A percentile compares a stretch with the other conserved stretches of the same genome.
Evolutionary conservation across 2,888 invertebrate species (phyloP).

Genomic region (Cephus pygmeus): DNA sequence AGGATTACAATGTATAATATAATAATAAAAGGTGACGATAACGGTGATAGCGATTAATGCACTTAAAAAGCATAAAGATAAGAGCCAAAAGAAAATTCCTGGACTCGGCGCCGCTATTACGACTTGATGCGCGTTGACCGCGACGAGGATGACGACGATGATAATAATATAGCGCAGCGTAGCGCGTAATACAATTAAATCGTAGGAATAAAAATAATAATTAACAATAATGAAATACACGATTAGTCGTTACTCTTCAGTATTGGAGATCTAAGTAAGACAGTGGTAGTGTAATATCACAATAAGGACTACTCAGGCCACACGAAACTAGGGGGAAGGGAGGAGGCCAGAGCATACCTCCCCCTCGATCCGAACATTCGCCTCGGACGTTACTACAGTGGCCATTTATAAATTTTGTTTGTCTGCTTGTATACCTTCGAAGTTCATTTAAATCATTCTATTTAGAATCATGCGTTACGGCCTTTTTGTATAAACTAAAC

Average conservation of each 20-base stretch:
- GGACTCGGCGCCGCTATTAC: too few relatives aligned
- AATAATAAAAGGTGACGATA: constrained; percentile 3
- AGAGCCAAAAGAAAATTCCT: too few relatives aligned
- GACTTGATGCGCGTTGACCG: too few relatives aligned
- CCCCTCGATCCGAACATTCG: neutral
- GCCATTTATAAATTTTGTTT: too few relatives aligned
- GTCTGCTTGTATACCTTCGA: too few relatives aligned
- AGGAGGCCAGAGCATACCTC: constrained; percentile 19
- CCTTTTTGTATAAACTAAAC: too few relatives aligned
- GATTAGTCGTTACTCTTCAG: constrained; percentile 57
- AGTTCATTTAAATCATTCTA: too few relatives aligned
- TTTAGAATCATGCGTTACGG: too few relatives aligned
- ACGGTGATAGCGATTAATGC: neutral
- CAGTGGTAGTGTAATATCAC: constrained; percentile 67
- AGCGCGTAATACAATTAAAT: constrained; percentile 14
- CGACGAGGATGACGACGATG: constrained; percentile 25
- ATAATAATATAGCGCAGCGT: constrained; percentile 20
- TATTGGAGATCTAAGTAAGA: constrained; percentile 66
- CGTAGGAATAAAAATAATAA: constrained; percentile 12
- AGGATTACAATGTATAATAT: constrained; percentile 6
- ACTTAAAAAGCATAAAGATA: too few relatives aligned
- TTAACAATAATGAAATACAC: constrained; percentile 39
- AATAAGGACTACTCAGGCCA: constrained; percentile 67
- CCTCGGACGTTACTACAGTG: too few relatives aligned
- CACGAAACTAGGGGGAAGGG: constrained; percentile 47